Conservation (phyloP, 2,113 vertebrate genomes). For the Elephantulus edwardii region DNA sequence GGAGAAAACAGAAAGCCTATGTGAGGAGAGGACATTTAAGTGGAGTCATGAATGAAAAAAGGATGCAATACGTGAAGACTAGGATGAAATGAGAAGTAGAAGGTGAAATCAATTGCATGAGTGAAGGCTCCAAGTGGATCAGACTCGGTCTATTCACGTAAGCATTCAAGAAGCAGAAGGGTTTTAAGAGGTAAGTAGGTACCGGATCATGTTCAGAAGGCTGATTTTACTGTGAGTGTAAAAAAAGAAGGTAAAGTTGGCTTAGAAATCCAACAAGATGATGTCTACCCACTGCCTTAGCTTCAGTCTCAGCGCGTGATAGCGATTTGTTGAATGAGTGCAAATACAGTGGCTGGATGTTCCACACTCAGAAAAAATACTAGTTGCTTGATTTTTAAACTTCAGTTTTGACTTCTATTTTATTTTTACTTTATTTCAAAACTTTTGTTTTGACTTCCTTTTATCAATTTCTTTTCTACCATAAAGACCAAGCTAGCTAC, state of each 20-base stretch:
- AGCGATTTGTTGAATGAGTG: background rate
- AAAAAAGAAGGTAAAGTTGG: background rate
- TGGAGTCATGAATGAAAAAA: background rate
- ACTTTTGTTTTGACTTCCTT: too few species aligned
- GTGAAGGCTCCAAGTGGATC: background rate
- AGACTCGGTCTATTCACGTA: rapidly evolving
- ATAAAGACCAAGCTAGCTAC: background rate
- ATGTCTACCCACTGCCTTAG: rapidly evolving
- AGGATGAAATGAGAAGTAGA: rapidly evolving
- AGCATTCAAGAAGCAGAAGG: background rate
- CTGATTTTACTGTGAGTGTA: background rate
- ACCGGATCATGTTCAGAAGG: background rate
- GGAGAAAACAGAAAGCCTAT: background rate
- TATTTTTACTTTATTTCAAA: too few species aligned
- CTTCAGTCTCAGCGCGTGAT: rapidly evolving
- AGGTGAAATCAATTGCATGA: too few species aligned
- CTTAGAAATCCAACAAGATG: background rate
- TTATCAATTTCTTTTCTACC: background rate
- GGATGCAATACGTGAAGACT: background rate
- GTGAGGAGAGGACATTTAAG: background rate
- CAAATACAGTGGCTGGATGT: background rate
- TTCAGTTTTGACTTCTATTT: background rate
- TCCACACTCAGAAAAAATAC: background rate
- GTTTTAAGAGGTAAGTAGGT: background rate
- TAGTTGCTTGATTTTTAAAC: slow-evolving; percentile 17